phyloP scores from a whole-genome alignment of 2,113 vertebrate genomes.

The Otolemur garnettii region DNA sequence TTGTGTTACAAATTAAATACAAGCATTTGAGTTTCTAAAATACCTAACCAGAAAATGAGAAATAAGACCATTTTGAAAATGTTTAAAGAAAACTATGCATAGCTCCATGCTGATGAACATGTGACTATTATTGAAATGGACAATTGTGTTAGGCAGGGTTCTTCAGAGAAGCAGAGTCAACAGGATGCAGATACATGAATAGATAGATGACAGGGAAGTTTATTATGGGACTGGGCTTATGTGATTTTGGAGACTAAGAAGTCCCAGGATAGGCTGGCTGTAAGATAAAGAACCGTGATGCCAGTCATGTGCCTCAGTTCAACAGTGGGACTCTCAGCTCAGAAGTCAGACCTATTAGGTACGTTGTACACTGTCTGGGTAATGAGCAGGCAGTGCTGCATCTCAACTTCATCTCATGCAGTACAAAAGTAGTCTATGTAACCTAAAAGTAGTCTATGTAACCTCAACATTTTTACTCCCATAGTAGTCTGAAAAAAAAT shows the following conservation, averaged over 20 bases:
- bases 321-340: not conserved
- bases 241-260: not conserved
- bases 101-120: not conserved
- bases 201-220: not conserved
- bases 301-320: not conserved
- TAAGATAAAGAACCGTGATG: not conserved
- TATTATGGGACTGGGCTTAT: not conserved
- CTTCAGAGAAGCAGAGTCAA: not conserved
- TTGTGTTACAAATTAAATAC: not conserved
- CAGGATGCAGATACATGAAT: not conserved
- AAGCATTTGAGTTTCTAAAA: conserved; percentile 3
- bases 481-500: too few species aligned
- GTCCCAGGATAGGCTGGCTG: not conserved
- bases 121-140: not conserved
- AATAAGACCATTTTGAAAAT: not conserved
- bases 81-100: not conserved
- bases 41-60: conserved; percentile 24
- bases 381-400: too few species aligned
- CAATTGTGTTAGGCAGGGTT: not conserved
- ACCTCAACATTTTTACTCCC: too few species aligned
- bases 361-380: too few species aligned
- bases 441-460: too few species aligned
- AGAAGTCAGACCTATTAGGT: not conserved
- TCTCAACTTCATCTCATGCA: too few species aligned
- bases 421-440: too few species aligned